phyloP scores from a whole-genome alignment of 1,140 invertebrate genomes.

The Drosophila bifasciata region DNA sequence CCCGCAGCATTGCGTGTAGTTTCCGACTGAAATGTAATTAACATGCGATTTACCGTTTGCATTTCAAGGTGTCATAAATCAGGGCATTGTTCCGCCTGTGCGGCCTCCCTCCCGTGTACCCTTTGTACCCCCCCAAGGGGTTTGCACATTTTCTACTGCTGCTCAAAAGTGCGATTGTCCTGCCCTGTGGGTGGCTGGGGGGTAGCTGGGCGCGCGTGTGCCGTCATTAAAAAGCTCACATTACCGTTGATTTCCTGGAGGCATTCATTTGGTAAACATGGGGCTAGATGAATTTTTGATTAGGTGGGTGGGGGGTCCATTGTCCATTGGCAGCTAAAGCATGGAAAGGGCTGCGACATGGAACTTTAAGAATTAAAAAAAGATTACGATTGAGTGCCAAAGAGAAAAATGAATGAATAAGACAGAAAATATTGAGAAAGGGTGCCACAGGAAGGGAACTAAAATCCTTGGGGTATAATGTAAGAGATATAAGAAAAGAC shows the following conservation, averaged over 20 bases:
- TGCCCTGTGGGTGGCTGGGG: neutral
- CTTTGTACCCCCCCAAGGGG: too few relatives aligned
- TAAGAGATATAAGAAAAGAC: too few relatives aligned
- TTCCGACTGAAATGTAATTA: slow-evolving; percentile 55
- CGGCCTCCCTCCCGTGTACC: neutral
- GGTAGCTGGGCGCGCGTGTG: slow-evolving; percentile 5
- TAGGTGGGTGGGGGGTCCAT: neutral
- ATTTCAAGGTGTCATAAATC: slow-evolving; percentile 69
- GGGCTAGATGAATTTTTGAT: slow-evolving; percentile 20
- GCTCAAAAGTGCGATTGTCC: too few relatives aligned
- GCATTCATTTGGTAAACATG: slow-evolving; percentile 39
- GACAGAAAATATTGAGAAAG: too few relatives aligned
- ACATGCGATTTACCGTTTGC: slow-evolving; percentile 66
- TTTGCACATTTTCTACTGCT: too few relatives aligned
- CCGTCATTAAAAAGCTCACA: slow-evolving; percentile 62
- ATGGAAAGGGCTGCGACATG: too few relatives aligned
- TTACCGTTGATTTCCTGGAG: slow-evolving; percentile 59
- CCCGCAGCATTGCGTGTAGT: neutral
- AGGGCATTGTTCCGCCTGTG: slow-evolving; percentile 62
- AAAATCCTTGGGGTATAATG: too few relatives aligned
- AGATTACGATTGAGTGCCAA: too few relatives aligned
- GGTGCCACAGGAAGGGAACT: too few relatives aligned
- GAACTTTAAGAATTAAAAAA: too few relatives aligned
- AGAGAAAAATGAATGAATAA: too few relatives aligned
- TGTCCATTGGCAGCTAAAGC: neutral